phyloP scores from a whole-genome alignment of 2,113 vertebrate species.

The Tetrax tetrax region DNA sequence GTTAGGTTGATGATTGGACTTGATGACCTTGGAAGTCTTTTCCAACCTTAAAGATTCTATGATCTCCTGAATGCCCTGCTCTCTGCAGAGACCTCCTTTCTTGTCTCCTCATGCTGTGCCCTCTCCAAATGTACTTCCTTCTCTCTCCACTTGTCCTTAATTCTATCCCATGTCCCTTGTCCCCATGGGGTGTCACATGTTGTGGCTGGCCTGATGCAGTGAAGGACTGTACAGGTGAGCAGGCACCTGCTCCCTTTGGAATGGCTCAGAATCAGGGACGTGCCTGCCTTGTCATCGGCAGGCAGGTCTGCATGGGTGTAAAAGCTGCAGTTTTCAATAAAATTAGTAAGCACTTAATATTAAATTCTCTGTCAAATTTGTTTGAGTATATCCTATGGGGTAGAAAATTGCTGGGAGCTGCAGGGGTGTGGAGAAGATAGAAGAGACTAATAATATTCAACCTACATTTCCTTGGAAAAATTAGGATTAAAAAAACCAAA shows the following conservation, averaged over 20 bases:
- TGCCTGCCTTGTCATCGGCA: accelerated
- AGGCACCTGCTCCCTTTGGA: background rate
- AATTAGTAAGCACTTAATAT: background rate
- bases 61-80: background rate
- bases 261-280: background rate
- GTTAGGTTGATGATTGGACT: too few species aligned
- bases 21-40: too few species aligned
- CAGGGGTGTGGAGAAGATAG: background rate
- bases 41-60: too few species aligned
- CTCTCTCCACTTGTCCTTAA: background rate
- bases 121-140: background rate
- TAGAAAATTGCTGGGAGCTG: background rate
- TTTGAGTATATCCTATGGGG: background rate
- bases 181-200: background rate
- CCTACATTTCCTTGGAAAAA: background rate
- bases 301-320: background rate
- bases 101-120: background rate
- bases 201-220: background rate
- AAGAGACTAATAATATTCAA: background rate
- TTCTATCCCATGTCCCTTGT: accelerated
- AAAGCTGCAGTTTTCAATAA: background rate
- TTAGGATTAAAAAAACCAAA: background rate
- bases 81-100: background rate
- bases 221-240: background rate
- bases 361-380: background rate